Evolutionary conservation across 2,797 vertebrate genomes (phyloP), one percentile per base, ranked within the genome.

Genomic region (Thalassophryne amazonica): DNA sequence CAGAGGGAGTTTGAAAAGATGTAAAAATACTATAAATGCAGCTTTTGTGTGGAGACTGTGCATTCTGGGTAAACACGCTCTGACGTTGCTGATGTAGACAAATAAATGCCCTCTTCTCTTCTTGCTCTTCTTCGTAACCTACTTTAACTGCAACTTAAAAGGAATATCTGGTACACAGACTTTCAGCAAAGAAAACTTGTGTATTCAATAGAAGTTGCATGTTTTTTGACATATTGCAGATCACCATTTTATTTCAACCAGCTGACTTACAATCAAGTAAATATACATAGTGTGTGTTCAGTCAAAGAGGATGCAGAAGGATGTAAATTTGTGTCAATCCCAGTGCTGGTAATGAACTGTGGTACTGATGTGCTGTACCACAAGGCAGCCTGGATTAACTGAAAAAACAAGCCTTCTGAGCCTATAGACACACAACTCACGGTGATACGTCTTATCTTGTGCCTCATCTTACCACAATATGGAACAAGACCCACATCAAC

Each of bases 361-460:
- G 20, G 28, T 22, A 12, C 49, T 49, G 58, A 62, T 40, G 37
- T 46, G 22, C 54, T 50, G 80, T 76, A 83, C 86, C 61, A 61
- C 66, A 77, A 75, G 50, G 28, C 76, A 38, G 48, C 33, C 13
- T 15, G 27, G 65, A 72, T 69, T 76, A 76, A 84, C 71, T 80
- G 81, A 64, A 84, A 78, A n/a, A 61, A 31, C 11, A 69, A 82
- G 59, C 62, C 52, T 53, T 31, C 30, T 3, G 8, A 41, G 65
- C 50, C 57, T 54, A 53, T 5, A 69, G 79, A 83, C n/a, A n/a
- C n/a, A n/a, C 84, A 33, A 35, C 45, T 40, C 16, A 6, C 32
- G 2, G 28, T 3, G 68, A 82, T 83, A 68, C 2, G 32, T 58
- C 56, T 73, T 72, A 75, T 80, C 75, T 69, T 39, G 42, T 37